Percentiles rank a stretch among this genome's conserved stretches.
These are phyloP conservation scores for Saccopteryx leptura DNA, from an alignment of 2,113 vertebrate species.

Conservation along the genomic window DNA sequence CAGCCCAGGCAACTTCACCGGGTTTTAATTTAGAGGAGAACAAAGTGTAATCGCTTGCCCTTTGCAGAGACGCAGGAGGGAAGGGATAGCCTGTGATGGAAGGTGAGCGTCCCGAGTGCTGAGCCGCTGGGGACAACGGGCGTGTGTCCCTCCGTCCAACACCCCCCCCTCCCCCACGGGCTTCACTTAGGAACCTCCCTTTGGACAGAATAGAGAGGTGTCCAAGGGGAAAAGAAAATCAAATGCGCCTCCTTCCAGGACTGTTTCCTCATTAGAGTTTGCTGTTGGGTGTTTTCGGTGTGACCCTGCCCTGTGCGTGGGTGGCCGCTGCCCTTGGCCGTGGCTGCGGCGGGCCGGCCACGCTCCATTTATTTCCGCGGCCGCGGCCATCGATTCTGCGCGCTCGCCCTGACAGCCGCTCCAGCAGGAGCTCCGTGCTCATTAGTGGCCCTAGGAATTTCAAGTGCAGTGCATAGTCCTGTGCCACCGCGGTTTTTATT, in stretches of 20 bases:
- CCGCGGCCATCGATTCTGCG: background rate
- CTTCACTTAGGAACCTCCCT: conserved; percentile 31
- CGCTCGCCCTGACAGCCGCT: conserved; percentile 40
- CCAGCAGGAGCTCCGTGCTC: conserved; percentile 45
- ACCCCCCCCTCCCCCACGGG: background rate
- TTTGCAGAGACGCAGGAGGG: background rate
- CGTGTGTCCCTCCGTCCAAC: too few relatives aligned
- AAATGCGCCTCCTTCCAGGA: background rate
- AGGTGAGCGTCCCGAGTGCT: background rate
- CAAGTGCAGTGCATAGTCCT: conserved; percentile 51
- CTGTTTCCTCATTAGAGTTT: background rate
- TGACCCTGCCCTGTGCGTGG: background rate
- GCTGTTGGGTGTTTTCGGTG: background rate
- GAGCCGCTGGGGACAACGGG: background rate
- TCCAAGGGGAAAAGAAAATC: conserved; percentile 19
- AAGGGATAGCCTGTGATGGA: background rate
- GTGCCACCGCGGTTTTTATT: conserved; percentile 38
- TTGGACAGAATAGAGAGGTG: conserved; percentile 1
- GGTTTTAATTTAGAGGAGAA: conserved; percentile 51
- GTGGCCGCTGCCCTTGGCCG: background rate
- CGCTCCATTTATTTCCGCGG: background rate
- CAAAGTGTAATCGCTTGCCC: conserved; percentile 41
- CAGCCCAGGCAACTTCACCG: background rate
- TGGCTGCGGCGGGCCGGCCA: background rate
- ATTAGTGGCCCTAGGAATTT: conserved; percentile 70